Percentiles rank a stretch among this genome's conserved stretches.
These are phyloP conservation scores for Ammospiza maritima DNA, from an alignment of 2,797 vertebrate species.

Conservation along the genomic window DNA sequence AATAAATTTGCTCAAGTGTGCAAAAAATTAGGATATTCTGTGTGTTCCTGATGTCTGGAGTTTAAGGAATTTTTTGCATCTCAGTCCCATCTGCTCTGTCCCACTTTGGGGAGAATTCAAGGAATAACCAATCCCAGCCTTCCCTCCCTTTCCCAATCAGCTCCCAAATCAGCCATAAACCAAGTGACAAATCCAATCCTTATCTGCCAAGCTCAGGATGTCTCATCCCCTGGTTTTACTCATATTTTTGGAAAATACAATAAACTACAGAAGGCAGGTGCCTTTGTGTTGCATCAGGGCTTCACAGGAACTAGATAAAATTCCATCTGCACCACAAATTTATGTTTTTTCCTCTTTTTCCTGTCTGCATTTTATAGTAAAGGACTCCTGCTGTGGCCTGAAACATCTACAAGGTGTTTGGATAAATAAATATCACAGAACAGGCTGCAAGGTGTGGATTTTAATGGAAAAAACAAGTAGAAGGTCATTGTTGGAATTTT, in stretches of 20 bases:
- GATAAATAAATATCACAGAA: not conserved
- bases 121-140: not conserved
- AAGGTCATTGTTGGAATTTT: not conserved
- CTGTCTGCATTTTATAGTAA: not conserved
- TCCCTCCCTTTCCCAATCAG: not conserved
- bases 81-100: not conserved
- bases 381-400: not conserved
- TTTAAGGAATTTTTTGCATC: not conserved
- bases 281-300: not conserved
- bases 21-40: not conserved
- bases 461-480: not conserved
- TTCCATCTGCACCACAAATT: not conserved
- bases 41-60: rapidly evolving
- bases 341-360: not conserved
- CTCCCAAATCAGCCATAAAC: not conserved
- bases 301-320: not conserved
- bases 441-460: not conserved
- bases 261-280: not conserved
- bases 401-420: not conserved
- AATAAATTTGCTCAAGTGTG: no score
- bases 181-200: not conserved
- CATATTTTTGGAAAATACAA: rapidly evolving
- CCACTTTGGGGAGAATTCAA: not conserved
- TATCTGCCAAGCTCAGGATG: not conserved
- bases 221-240: not conserved